Evolutionary conservation across 2,797 vertebrate genomes (phyloP).

Genomic region (Acrossocheilus fasciatus): DNA sequence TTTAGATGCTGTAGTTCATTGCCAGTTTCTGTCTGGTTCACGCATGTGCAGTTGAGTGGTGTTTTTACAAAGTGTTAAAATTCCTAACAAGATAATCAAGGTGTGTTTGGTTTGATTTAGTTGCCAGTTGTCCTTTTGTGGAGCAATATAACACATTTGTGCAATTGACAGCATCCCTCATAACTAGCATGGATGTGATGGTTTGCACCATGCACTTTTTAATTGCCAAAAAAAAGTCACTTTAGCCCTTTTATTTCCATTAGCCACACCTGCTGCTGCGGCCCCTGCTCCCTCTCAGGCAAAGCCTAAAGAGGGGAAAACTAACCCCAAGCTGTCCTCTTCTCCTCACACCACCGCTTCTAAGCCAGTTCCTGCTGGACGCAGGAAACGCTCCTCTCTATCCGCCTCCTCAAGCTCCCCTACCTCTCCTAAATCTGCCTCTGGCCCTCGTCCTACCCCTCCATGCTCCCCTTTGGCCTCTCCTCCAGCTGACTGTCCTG

Average conservation of each 20-base stretch:
- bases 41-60: constrained; percentile 15
- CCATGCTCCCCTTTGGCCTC: constrained; percentile 71
- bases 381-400: constrained; percentile 81
- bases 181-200: constrained; percentile 74
- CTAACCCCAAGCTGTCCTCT: constrained; percentile 61
- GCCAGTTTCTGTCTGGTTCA: neutral
- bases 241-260: constrained; percentile 72
- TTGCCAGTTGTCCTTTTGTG: constrained; percentile 16
- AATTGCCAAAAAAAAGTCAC: constrained; percentile 46
- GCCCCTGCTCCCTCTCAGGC: constrained; percentile 72
- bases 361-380: constrained; percentile 77
- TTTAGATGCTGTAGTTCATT: neutral
- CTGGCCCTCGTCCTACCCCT: constrained; percentile 65
- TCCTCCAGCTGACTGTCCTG: constrained; percentile 54
- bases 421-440: constrained; percentile 77
- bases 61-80: neutral
- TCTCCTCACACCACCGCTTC: constrained; percentile 74
- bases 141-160: constrained; percentile 33
- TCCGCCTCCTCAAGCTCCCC: constrained; percentile 79
- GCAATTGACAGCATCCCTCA: constrained; percentile 33
- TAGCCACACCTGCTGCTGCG: constrained; percentile 77
- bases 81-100: constrained; percentile 3
- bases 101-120: neutral
- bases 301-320: constrained; percentile 82
- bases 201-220: constrained; percentile 20